Conservation (phyloP, 2,113 vertebrate species). For the Eulemur rufifrons region DNA sequence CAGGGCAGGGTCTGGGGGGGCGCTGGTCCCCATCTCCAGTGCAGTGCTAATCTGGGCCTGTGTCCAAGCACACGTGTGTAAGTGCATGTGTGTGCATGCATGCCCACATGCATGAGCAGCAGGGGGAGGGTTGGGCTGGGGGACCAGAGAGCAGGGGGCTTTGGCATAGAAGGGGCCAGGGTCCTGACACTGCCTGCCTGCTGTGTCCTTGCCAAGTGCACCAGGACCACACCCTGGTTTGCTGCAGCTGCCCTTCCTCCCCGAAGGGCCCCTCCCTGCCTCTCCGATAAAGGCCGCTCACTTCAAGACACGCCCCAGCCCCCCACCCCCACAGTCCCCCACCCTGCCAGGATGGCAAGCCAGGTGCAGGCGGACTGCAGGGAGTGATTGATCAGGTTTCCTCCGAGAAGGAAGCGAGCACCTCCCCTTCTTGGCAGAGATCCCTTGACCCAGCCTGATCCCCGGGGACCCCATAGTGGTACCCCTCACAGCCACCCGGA, state of each 20-base stretch:
- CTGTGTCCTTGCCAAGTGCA: fast-evolving
- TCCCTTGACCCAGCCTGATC: not conserved
- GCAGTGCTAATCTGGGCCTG: not conserved
- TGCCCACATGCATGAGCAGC: no score
- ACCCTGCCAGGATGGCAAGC: no score
- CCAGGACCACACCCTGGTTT: not conserved
- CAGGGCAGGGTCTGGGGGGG: not conserved
- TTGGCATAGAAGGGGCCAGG: not conserved
- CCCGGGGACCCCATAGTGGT: not conserved
- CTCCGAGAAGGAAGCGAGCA: not conserved
- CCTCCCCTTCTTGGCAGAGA: not conserved
- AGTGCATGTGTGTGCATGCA: not conserved
- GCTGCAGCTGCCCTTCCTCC: not conserved
- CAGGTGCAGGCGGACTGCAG: no score
- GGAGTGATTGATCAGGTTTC: not conserved
- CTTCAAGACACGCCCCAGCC: not conserved
- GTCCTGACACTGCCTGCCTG: not conserved
- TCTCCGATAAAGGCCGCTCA: not conserved
- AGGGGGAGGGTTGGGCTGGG: not conserved
- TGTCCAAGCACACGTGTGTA: not conserved
- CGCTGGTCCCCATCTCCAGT: not conserved
- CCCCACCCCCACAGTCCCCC: no score
- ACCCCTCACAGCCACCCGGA: not conserved
- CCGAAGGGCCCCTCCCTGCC: not conserved
- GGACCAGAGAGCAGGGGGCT: not conserved